These are phyloP conservation scores for Philypnodon macrostomus DNA, from an alignment of 2,797 vertebrate genomes.

Conservation along the genomic window DNA sequence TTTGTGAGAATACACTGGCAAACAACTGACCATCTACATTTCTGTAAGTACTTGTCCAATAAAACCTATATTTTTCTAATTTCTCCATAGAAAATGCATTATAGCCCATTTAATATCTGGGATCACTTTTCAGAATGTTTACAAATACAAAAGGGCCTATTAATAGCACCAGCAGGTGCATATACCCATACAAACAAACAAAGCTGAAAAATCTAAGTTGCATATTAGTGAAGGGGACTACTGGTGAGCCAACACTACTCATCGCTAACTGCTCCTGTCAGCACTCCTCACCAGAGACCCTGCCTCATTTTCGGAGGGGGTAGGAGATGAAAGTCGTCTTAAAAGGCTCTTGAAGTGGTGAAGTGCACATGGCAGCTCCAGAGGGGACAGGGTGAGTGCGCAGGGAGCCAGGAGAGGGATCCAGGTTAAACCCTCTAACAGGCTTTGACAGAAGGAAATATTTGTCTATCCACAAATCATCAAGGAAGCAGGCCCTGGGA, in stretches of 20 bases:
- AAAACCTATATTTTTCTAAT: too few relatives aligned
- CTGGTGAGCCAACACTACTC: slow-evolving; percentile 47
- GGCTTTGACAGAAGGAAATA: slow-evolving; percentile 43
- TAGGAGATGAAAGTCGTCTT: slow-evolving; percentile 73
- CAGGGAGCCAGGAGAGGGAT: slow-evolving; percentile 34
- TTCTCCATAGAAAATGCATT: too few relatives aligned
- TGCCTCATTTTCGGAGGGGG: slow-evolving; percentile 61
- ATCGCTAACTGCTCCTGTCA: slow-evolving; percentile 66
- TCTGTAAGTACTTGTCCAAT: too few relatives aligned
- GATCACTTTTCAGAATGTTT: too few relatives aligned
- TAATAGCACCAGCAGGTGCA: slow-evolving; percentile 23
- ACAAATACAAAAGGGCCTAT: too few relatives aligned
- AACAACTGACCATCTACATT: too few relatives aligned
- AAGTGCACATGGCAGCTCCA: slow-evolving; percentile 46
- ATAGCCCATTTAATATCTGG: too few relatives aligned
- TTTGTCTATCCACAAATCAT: slow-evolving; percentile 28
- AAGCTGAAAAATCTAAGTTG: slow-evolving; percentile 46
- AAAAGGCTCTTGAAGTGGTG: slow-evolving; percentile 66
- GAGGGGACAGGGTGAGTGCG: slow-evolving; percentile 44
- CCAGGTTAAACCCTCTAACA: slow-evolving; percentile 34
- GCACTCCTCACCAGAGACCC: slow-evolving; percentile 64
- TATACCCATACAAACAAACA: slow-evolving; percentile 18
- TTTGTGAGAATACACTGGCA: too few relatives aligned
- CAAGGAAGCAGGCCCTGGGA: slow-evolving; percentile 12
- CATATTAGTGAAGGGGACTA: slow-evolving; percentile 36